Conservation (phyloP, 2,113 vertebrate genomes). For the Seriola dumerili region DNA sequence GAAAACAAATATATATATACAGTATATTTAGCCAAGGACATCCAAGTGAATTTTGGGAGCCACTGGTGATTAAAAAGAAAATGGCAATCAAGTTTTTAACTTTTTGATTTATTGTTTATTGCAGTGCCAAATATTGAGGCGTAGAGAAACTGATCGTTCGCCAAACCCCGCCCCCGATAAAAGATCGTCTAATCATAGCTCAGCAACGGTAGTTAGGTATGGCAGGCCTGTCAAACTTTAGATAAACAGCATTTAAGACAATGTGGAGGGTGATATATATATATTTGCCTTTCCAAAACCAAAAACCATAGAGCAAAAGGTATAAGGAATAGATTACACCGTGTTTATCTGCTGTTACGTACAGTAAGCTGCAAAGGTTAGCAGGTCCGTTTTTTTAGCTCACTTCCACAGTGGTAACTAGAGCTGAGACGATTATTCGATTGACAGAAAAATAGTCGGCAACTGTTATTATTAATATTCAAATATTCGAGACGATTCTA, state of each 20-base stretch:
- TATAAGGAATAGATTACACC: no score
- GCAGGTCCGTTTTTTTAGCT: no score
- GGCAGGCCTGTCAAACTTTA: neutral
- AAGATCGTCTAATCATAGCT: neutral
- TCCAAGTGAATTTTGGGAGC: slow-evolving; percentile 12
- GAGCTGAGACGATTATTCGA: no score
- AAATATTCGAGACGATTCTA: no score
- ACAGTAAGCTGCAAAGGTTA: no score
- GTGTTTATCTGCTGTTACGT: no score
- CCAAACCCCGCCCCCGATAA: neutral
- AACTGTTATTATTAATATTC: no score
- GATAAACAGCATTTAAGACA: neutral
- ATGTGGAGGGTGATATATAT: neutral
- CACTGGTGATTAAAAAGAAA: neutral
- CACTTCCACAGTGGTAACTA: no score
- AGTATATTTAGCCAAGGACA: neutral
- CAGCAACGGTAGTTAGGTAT: neutral
- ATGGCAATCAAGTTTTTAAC: slow-evolving; percentile 20
- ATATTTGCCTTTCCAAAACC: no score
- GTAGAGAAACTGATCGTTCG: neutral
- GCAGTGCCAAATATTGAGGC: slow-evolving; percentile 57
- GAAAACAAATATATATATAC: slow-evolving; percentile 2
- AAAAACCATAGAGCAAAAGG: no score
- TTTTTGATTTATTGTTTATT: slow-evolving; percentile 22
- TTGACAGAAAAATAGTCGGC: no score